Evolutionary conservation across 1,140 invertebrate genomes (phyloP).

Genomic region (Hirudo medicinalis): DNA sequence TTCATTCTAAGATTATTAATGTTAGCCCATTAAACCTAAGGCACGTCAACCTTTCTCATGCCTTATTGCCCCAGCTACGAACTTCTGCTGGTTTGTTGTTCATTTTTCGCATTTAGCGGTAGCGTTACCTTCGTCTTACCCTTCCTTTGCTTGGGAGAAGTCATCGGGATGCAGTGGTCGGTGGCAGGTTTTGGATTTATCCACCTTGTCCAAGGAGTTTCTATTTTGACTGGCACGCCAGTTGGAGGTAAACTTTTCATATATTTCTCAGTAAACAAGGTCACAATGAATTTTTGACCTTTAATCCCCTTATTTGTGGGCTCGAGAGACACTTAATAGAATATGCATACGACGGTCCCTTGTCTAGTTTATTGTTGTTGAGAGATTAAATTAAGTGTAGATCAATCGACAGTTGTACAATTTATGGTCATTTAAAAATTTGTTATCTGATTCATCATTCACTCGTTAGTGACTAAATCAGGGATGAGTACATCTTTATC

Average conservation of each 20-base stretch:
- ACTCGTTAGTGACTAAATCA: no score
- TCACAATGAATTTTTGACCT: no score
- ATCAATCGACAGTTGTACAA: no score
- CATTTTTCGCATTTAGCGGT: slow-evolving; percentile 69
- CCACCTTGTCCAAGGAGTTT: slow-evolving; percentile 81
- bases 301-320: no score
- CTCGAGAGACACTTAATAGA: no score
- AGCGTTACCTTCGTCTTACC: slow-evolving; percentile 69
- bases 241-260: slow-evolving; percentile 56
- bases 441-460: no score
- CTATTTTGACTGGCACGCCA: slow-evolving; percentile 70
- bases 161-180: slow-evolving; percentile 77
- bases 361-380: no score
- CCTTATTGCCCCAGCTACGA: slow-evolving; percentile 56
- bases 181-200: slow-evolving; percentile 87
- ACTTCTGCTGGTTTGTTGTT: slow-evolving; percentile 57
- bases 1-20: slow-evolving; percentile 2
- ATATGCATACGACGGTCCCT: no score
- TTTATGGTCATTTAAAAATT: no score
- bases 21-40: slow-evolving; percentile 32
- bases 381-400: no score
- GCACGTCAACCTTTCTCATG: slow-evolving; percentile 59
- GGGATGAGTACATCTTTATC: no score
- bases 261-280: neutral
- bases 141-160: slow-evolving; percentile 67